Conservation (phyloP, 2,888 invertebrate species). For the Sarcophaga caerulescens region DNA sequence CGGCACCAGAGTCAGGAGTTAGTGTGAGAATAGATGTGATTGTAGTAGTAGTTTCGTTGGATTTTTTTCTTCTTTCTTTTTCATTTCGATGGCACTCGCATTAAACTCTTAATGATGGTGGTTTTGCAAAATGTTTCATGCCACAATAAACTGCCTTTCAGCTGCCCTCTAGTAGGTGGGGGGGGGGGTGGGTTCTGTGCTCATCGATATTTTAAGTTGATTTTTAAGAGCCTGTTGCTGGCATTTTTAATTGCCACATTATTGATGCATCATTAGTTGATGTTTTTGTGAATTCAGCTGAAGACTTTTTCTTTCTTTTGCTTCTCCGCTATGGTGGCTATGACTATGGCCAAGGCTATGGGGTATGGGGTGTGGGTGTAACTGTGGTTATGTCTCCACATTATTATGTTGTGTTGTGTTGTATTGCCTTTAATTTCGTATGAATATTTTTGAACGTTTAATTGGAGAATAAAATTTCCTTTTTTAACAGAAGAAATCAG, state of each 20-base stretch:
- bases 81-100: constrained; percentile 11
- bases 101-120: constrained; percentile 36
- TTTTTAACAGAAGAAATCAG: too few relatives aligned
- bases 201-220: constrained; percentile 29
- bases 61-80: not conserved
- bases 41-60: constrained; percentile 35
- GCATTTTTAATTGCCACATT: constrained; percentile 67
- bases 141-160: not conserved
- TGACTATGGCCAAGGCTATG: too few relatives aligned
- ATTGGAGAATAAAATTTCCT: constrained; percentile 13
- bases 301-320: constrained; percentile 20
- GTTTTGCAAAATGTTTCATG: not conserved
- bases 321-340: not conserved
- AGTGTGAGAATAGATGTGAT: not conserved
- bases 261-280: constrained; percentile 64
- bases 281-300: constrained; percentile 31
- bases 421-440: constrained; percentile 1
- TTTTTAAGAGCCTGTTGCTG: constrained; percentile 61
- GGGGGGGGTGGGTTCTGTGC: not conserved
- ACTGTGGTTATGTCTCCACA: not conserved
- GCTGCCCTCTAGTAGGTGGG: not conserved
- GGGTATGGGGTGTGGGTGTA: not conserved
- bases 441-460: not conserved
- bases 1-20: not conserved
- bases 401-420: too few relatives aligned